A percentile compares a stretch with the other conserved stretches of the same genome.
These are phyloP conservation scores for Siphamia tubifer DNA, from an alignment of 2,113 vertebrate genomes.

Conservation along the genomic window DNA sequence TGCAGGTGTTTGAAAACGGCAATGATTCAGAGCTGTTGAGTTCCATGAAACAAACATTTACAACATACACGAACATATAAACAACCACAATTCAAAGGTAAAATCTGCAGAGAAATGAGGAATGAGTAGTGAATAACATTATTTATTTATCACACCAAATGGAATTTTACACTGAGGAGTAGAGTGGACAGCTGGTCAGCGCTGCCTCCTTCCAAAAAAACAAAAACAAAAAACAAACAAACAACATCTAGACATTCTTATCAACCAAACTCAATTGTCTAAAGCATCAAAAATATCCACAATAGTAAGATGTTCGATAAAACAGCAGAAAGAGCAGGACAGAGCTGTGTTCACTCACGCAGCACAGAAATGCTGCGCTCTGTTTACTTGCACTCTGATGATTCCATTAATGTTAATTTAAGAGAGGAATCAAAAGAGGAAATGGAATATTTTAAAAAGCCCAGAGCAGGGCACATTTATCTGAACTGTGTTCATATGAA, in stretches of 20 bases:
- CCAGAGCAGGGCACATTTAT: conserved; percentile 30
- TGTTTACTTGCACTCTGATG: conserved; percentile 55
- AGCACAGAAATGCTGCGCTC: conserved; percentile 12
- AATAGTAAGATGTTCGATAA: conserved; percentile 26
- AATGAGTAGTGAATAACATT: conserved; percentile 16
- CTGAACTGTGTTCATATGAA: conserved; percentile 44
- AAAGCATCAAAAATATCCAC: neutral
- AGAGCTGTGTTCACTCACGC: conserved; percentile 4
- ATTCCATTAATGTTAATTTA: conserved; percentile 63
- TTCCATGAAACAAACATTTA: neutral
- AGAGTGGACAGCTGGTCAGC: neutral
- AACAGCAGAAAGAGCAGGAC: neutral
- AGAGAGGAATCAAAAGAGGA: conserved; percentile 44
- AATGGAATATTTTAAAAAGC: conserved; percentile 47
- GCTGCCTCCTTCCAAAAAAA: neutral
- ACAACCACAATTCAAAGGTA: conserved; percentile 20
- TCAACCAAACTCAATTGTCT: conserved; percentile 24
- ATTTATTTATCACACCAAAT: conserved; percentile 51
- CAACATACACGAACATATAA: conserved; percentile 6
- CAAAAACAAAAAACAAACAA: neutral
- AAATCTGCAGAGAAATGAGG: neutral
- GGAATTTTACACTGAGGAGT: conserved; percentile 31
- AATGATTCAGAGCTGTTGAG: too few species aligned
- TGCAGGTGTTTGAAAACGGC: conserved; percentile 33
- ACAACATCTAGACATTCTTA: neutral